Base-by-base conservation (phyloP, 2,888 invertebrate genomes). In the Marasmarcha lunaedactyla region DNA sequence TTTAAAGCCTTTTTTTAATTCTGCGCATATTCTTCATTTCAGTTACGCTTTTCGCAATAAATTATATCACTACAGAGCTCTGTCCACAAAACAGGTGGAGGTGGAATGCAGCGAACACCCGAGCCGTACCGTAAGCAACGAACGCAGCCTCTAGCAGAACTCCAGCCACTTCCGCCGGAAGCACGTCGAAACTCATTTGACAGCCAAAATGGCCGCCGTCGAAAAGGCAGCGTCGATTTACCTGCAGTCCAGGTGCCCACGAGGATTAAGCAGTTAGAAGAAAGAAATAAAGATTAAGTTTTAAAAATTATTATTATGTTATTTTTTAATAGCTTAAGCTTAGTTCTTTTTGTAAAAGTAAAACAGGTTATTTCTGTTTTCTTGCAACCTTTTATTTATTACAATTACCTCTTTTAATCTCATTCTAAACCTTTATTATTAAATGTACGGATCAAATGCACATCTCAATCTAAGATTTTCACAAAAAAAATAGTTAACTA, bases 201-300 rank as follows among this genome's bases (percentile, higher is more conserved):
- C 14, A 50, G 52, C n/a, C 57, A 64, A 60, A 59, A 69, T 57
- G 71, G 69, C 58, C 71, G 81, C 4, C 71, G 63, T 0, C 72
- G 74, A 42, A 65, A 79, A 27, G 71, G 71, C 45, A 81, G 79
- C 50, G 79, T 84, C 38, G 83, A 84, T 30, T 57, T 84, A 14
- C 84, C 84, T 14, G 78, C 81, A 1, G 78, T 84, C 0, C 83
- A 83, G 52, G 84, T 84, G 6, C 84, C 83, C 0, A 63, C 67
- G 9, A 61, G 81, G 44, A 78, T 84, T 11, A 79, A 68, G 46
- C 84, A 84, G 48, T 52, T 83, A 35, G 69, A 78, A 40, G 65
- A 63, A 11, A 67, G 52, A 44, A 59, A 46, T 48, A 65, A 63
- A 41, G 55, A 61, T 26, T 55, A 47, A 46, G 12, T 30, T 38